Evolutionary conservation across 2,113 vertebrate genomes (phyloP), one percentile per base, ranked within the genome.

Genomic region (Bufo bufo): DNA sequence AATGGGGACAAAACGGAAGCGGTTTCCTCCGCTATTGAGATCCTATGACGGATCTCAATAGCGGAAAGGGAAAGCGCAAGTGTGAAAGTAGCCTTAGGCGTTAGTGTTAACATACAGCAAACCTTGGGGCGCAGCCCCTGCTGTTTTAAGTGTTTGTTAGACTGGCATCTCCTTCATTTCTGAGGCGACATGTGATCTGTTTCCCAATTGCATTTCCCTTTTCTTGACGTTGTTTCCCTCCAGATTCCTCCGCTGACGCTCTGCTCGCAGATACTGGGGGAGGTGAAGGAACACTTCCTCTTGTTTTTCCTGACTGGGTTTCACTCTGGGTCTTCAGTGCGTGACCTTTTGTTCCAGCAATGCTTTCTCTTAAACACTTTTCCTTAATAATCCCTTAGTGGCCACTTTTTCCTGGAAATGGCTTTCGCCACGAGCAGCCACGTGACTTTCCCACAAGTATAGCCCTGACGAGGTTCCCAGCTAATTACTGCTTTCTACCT

Each of bases 371-470:
- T 8, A 7, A 61, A 63, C 6, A 14, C 82, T 54, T 14, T 83
- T 69, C 45, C 63, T 14, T 50, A 66, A 7, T 23, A 83, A 69
- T 69, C 47, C 59, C 84, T 43, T 58, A 13, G 52, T 78, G 19
- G 14, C 74, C n/a, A 71, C 7, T 69, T 16, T 78, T 86, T 78
- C 75, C 85, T 86, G n/a, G 33, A 86, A 78, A 79, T 86, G 49
- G 49, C 82, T 33, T 84, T 23, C 23, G 33, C 63, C 49, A 23
- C 81, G 23, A 69, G 47, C 50, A 63, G 52, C 43, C 33, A 58
- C 12, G 20, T 85, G 84, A 58, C 54, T 74, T 66, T 54, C 80
- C 77, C 85, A 45, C 20, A 23, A 66, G 85, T 33, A 78, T 50
- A 56, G 58, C 20, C 6, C 14, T 79, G 69, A 43, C 12, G 45